Evolutionary conservation across 2,797 vertebrate genomes (phyloP), one percentile per base, ranked within the genome.

Genomic region (Aratinga solstitialis): DNA sequence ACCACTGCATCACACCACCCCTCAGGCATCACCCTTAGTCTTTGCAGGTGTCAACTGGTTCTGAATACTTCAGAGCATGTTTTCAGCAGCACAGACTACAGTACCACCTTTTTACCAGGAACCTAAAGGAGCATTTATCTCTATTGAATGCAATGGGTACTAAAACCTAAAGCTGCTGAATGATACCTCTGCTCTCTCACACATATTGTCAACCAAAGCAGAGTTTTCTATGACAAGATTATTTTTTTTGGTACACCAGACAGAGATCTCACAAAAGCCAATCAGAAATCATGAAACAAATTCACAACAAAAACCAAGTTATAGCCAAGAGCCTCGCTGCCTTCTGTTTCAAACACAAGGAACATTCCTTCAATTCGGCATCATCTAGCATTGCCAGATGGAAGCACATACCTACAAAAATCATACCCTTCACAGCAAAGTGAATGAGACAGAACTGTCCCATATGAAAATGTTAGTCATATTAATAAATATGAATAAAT

Each of bases 311-410:
- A 95, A 96, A 59, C 71, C 86, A 96, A 90, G 84, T 67, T 93
- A 92, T 90, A 89, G 95, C 95, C 96, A 97, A 96, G 92, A 96
- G 82, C 73, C 54, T 94, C 73, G 56, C 62, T 95, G 94, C 95
- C 95, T 96, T 96, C 96, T 97, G 96, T 93, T 96, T 94, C 92
- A 89, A 97, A 88, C 94, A 95, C 95, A 95, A 95, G 96, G 93
- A 97, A 92, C 93, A 95, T 93, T 96, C 91, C 95, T 88, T 92
- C 84, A 81, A 94, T 92, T 94, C 86, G n/a, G 94, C 89, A 89
- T 96, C 73, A 93, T 96, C 72, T 87, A 92, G 87, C 87, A 95
- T 3, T 94, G 89, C 94, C 96, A 96, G 95, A 97, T 97, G 95
- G 95, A 93, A 67, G 87, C 92, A 85, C 93, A 96, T 97, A 96